phyloP scores from a whole-genome alignment of 2,797 vertebrate species.

The Huso huso region DNA sequence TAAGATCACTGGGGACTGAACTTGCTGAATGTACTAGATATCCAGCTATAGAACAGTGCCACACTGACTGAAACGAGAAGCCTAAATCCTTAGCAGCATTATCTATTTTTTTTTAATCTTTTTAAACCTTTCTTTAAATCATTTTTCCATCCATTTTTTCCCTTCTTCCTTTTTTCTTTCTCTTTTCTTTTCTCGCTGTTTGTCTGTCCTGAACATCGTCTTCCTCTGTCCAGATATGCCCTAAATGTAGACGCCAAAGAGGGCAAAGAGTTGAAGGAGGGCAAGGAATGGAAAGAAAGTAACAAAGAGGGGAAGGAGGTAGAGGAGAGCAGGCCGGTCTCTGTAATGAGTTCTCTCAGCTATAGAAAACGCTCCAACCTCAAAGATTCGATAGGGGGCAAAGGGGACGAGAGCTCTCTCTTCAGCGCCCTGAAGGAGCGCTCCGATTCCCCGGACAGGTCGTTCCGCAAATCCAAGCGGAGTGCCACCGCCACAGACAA shows the following conservation, averaged over 20 bases:
- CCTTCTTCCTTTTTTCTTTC: conserved; percentile 11
- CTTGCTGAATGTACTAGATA: conserved; percentile 1
- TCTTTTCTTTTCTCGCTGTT: conserved; percentile 11
- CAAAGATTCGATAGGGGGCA: conserved; percentile 81
- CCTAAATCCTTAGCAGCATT: conserved; percentile 12
- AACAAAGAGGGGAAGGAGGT: conserved; percentile 63
- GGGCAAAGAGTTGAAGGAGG: conserved; percentile 47
- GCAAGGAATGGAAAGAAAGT: conserved; percentile 59
- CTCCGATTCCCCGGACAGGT: conserved; percentile 60
- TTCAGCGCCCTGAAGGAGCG: conserved; percentile 70
- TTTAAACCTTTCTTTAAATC: conserved; percentile 22
- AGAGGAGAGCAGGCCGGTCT: conserved; percentile 66
- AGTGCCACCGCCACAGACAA: conserved; percentile 29
- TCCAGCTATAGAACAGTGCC: conserved; percentile 17
- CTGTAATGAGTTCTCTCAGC: conserved; percentile 84
- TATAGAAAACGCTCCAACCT: conserved; percentile 76
- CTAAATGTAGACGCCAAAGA: conserved; percentile 56
- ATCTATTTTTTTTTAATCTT: conserved; percentile 18
- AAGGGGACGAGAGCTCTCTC: conserved; percentile 71
- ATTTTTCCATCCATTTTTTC: conserved; percentile 28
- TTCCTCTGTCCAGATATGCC: conserved; percentile 52
- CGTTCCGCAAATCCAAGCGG: conserved; percentile 53
- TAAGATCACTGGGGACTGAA: no score
- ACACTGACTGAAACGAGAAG: no score
- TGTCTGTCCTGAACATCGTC: not conserved